Evolutionary conservation across 2,888 invertebrate species (phyloP).

Genomic region (Microdon myrmicae): DNA sequence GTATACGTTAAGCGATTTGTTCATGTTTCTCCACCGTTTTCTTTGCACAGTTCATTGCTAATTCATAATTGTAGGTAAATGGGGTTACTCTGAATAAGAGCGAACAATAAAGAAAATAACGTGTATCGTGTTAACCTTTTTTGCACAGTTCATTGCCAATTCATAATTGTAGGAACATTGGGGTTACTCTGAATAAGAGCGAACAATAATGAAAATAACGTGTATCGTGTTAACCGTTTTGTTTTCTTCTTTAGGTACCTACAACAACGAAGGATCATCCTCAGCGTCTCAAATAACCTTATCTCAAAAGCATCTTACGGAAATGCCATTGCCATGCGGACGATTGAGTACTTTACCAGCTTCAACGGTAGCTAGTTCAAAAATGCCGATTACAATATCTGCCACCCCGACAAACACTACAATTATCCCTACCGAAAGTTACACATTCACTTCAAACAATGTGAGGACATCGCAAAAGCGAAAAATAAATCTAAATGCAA

Average conservation of each 20-base stretch:
- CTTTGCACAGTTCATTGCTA: too few relatives aligned
- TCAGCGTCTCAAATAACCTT: slow-evolving; percentile 67
- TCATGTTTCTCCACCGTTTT: too few relatives aligned
- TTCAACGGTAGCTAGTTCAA: slow-evolving; percentile 5
- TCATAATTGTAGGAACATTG: too few relatives aligned
- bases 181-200: too few relatives aligned
- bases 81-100: too few relatives aligned
- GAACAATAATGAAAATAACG: too few relatives aligned
- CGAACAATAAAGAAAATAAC: too few relatives aligned
- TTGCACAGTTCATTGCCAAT: too few relatives aligned
- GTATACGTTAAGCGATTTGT: too few relatives aligned
- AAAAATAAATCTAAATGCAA: slow-evolving; percentile 63
- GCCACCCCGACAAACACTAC: background rate
- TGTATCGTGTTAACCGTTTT: background rate
- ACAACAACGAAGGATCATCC: slow-evolving; percentile 62
- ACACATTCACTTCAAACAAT: slow-evolving; percentile 11
- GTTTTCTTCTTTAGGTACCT: slow-evolving; percentile 11
- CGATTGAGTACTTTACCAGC: too few relatives aligned
- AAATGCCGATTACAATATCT: background rate
- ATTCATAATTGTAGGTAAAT: too few relatives aligned
- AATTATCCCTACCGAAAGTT: slow-evolving; percentile 21
- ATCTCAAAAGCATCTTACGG: slow-evolving; percentile 65
- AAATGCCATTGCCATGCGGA: slow-evolving; percentile 32
- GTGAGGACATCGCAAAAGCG: slow-evolving; percentile 57
- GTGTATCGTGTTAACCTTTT: too few relatives aligned